These are phyloP conservation scores for Conopomorpha cramerella DNA, from an alignment of 1,140 invertebrate genomes.

Conservation along the genomic window DNA sequence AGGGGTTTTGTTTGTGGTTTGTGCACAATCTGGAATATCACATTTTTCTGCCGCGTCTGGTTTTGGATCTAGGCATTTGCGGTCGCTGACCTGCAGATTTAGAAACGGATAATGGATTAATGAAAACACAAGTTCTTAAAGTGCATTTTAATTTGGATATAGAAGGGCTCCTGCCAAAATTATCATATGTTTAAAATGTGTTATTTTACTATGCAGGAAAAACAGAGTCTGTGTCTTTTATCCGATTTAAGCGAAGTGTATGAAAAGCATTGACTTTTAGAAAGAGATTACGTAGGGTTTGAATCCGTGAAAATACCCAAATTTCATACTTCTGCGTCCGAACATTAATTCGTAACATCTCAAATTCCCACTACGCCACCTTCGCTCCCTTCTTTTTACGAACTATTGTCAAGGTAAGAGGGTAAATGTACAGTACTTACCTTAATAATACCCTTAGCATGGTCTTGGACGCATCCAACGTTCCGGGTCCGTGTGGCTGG, in stretches of 20 bases:
- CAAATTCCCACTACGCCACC: no score
- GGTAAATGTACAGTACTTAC: slow-evolving; percentile 10
- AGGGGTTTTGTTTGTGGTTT: background rate
- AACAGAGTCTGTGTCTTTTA: no score
- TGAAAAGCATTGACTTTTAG: no score
- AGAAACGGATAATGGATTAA: no score
- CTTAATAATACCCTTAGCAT: slow-evolving; percentile 44
- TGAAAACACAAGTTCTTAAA: no score
- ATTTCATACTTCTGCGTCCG: background rate
- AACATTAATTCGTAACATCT: background rate
- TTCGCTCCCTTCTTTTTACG: no score
- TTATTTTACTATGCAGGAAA: no score
- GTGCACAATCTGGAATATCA: slow-evolving; percentile 36
- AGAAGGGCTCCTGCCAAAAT: no score
- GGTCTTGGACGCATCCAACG: slow-evolving; percentile 47
- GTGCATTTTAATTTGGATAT: no score
- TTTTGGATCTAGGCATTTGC: slow-evolving; percentile 33
- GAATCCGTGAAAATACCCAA: background rate
- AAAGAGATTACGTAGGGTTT: no score
- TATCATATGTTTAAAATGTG: background rate
- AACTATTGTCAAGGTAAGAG: background rate
- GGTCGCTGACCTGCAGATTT: slow-evolving; percentile 46
- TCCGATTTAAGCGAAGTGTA: no score
- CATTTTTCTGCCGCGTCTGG: slow-evolving; percentile 32
- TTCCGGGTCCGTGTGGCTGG: slow-evolving; percentile 31